Evolutionary conservation across 2,888 invertebrate species (phyloP).

Genomic region (Agriopis aurantiaria): DNA sequence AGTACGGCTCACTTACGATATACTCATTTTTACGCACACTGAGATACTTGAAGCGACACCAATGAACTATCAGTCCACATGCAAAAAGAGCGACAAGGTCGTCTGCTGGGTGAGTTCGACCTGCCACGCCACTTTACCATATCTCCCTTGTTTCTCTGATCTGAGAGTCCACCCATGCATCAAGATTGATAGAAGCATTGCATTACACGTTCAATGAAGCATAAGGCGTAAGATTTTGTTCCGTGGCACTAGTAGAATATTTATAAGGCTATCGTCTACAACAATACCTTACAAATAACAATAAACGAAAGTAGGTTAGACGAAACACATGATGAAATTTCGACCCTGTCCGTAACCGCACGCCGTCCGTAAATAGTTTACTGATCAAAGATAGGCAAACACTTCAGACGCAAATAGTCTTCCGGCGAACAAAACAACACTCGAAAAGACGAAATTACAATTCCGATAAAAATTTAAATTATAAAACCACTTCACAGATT

Average conservation of each 20-base stretch:
- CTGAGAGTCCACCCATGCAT: not conserved
- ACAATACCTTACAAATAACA: conserved; percentile 47
- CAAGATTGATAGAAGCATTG: conserved; percentile 18
- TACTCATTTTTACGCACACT: too few relatives aligned
- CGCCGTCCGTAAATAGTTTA: conserved; percentile 52
- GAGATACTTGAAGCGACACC: too few relatives aligned
- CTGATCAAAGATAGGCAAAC: conserved; percentile 43
- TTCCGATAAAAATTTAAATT: conserved; percentile 3
- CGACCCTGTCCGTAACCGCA: conserved; percentile 65
- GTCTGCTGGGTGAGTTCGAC: too few relatives aligned
- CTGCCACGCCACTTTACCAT: not conserved
- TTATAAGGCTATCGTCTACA: conserved; percentile 22
- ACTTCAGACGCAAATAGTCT: conserved; percentile 36
- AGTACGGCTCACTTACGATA: too few relatives aligned
- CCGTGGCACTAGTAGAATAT: conserved; percentile 21
- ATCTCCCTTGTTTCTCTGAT: not conserved
- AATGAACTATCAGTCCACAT: too few relatives aligned
- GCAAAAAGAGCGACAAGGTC: too few relatives aligned
- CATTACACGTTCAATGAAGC: conserved; percentile 30
- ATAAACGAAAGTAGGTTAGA: conserved; percentile 69
- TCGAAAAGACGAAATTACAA: conserved; percentile 4
- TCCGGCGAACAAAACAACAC: conserved; percentile 12
- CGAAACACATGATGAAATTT: conserved; percentile 62
- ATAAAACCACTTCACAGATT: conserved; percentile 21
- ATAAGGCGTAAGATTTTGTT: conserved; percentile 15